Conservation (phyloP, 2,113 vertebrate species). For the Pagrus major region DNA sequence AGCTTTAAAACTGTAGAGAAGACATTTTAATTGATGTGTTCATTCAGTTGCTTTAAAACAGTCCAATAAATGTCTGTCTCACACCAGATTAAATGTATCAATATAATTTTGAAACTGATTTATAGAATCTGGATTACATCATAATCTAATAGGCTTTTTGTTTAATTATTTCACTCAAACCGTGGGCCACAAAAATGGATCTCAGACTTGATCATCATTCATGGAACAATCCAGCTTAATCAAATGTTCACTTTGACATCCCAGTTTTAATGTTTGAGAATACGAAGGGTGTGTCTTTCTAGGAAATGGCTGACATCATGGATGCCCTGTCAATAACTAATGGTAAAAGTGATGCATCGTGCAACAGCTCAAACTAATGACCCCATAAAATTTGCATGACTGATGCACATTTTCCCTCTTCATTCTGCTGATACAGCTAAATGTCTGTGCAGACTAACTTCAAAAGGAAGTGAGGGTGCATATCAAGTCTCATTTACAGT, state of each 20-base stretch:
- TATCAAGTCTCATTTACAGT: background rate
- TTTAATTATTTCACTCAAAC: background rate
- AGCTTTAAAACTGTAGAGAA: background rate
- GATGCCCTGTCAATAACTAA: background rate
- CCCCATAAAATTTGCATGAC: conserved; percentile 4
- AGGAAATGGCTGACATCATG: background rate
- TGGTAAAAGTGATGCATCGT: conserved; percentile 6
- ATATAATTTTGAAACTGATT: background rate
- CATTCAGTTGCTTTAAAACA: background rate
- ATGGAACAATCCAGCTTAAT: background rate
- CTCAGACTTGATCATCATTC: background rate
- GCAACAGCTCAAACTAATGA: background rate
- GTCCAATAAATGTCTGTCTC: background rate
- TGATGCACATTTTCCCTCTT: background rate
- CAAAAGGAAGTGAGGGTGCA: background rate
- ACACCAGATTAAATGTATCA: background rate
- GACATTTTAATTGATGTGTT: background rate
- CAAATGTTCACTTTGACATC: conserved; percentile 1
- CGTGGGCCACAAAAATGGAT: background rate
- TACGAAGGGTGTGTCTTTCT: background rate
- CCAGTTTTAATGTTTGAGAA: background rate
- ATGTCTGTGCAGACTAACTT: background rate
- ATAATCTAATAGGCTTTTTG: background rate
- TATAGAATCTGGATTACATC: background rate
- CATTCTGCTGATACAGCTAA: background rate